phyloP scores from a whole-genome alignment of 2,113 vertebrate species.

The Bungarus multicinctus region DNA sequence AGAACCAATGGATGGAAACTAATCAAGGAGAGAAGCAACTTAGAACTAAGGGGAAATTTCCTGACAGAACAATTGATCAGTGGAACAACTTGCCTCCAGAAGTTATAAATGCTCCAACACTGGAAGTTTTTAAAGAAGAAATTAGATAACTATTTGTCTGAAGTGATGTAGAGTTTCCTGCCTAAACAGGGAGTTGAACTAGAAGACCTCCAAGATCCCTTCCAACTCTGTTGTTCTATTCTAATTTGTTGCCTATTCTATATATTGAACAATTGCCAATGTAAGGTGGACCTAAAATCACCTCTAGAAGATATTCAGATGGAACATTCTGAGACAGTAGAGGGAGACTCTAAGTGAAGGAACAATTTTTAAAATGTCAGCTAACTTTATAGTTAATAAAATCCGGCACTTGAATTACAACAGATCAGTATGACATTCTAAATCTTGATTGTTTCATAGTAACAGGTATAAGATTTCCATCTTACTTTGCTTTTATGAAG shows the following conservation, averaged over 20 bases:
- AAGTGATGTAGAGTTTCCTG: no score
- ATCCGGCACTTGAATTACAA: not conserved
- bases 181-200: no score
- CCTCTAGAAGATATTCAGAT: not conserved
- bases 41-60: no score
- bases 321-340: not conserved
- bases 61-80: no score
- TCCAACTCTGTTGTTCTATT: no score
- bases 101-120: no score
- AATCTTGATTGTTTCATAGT: not conserved
- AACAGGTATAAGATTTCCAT: not conserved
- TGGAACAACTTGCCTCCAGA: no score
- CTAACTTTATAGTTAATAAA: not conserved
- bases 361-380: not conserved
- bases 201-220: no score
- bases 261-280: not conserved
- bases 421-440: not conserved
- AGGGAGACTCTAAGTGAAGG: not conserved
- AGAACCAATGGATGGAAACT: no score
- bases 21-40: no score
- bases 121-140: no score
- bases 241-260: not conserved
- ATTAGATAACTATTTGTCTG: no score
- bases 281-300: not conserved
- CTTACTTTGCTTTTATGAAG: not conserved